These are phyloP conservation scores for Anoplophora glabripennis DNA, from an alignment of 1,140 invertebrate species.

Conservation along the genomic window DNA sequence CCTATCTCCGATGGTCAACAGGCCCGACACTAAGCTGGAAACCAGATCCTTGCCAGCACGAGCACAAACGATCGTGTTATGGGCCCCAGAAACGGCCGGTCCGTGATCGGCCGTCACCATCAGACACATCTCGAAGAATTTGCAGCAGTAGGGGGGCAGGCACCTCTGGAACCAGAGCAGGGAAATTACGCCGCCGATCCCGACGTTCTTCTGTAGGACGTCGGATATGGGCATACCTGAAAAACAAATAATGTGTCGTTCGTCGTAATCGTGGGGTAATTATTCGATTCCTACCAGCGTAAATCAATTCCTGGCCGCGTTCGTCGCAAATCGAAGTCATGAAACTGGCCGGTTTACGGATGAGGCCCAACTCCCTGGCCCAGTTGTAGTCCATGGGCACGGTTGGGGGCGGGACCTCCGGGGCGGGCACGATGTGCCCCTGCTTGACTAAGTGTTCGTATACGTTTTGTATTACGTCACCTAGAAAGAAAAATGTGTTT, in stretches of 20 bases:
- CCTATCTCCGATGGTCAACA: conserved; percentile 97
- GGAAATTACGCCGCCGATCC: conserved; percentile 96
- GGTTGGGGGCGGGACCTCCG: conserved; percentile 95
- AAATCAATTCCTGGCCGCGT: conserved; percentile 13
- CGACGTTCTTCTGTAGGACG: conserved; percentile 83
- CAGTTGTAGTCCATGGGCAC: conserved; percentile 99
- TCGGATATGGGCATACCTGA: conserved; percentile 92
- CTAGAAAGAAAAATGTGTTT: conserved; percentile 26
- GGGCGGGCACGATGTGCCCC: conserved; percentile 80
- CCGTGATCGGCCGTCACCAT: conserved; percentile 99
- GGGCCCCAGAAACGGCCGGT: conserved; percentile 97
- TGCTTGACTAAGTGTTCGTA: conserved; percentile 79
- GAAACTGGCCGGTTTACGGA: conserved; percentile 98
- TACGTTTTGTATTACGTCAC: conserved; percentile 67
- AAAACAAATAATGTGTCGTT: background rate
- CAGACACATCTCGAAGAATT: conserved; percentile 98
- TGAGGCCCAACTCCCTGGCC: conserved; percentile 96
- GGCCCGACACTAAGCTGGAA: conserved; percentile 91
- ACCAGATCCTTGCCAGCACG: conserved; percentile 98
- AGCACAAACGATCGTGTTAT: conserved; percentile 99
- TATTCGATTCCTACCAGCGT: background rate
- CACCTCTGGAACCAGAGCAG: conserved; percentile 98
- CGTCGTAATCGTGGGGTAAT: background rate
- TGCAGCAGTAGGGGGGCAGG: conserved; percentile 89
- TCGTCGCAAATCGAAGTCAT: conserved; percentile 99